Conservation (phyloP, 2,113 vertebrate genomes). For the Neopipo cinnamomea region DNA sequence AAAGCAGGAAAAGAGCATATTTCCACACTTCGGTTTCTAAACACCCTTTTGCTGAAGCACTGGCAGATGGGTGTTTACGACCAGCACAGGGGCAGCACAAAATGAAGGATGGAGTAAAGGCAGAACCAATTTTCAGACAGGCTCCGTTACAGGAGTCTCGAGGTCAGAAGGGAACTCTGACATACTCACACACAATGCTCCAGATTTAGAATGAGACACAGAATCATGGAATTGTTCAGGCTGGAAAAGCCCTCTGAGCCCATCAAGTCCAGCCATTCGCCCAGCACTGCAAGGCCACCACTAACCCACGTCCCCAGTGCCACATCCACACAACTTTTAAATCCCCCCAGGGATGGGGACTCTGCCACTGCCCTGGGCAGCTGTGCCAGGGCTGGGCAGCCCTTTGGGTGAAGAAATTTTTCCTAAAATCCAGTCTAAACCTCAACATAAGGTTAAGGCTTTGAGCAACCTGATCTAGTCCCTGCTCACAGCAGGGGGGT, state of each 20-base stretch:
- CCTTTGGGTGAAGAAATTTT: background rate
- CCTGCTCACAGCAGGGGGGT: background rate
- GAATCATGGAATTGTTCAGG: background rate
- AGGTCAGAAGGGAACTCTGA: background rate
- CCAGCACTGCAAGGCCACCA: background rate
- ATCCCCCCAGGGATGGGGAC: background rate
- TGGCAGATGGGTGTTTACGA: background rate
- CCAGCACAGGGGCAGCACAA: background rate
- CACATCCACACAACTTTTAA: background rate
- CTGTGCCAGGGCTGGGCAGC: background rate
- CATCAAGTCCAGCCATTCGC: rapidly evolving
- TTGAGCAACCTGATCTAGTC: background rate
- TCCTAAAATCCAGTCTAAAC: background rate
- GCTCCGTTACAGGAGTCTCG: rapidly evolving
- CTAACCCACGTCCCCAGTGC: background rate
- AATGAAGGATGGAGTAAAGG: background rate
- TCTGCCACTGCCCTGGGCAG: background rate
- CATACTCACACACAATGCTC: background rate
- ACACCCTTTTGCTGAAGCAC: background rate
- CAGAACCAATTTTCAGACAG: background rate
- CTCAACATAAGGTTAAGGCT: background rate
- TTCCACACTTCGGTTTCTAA: background rate
- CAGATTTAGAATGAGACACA: background rate
- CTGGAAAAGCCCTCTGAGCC: background rate
- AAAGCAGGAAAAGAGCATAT: background rate